A percentile compares a stretch with the other conserved stretches of the same genome.
These are phyloP conservation scores for Trichechus manatus DNA, from an alignment of 2,113 vertebrate species.

Conservation along the genomic window DNA sequence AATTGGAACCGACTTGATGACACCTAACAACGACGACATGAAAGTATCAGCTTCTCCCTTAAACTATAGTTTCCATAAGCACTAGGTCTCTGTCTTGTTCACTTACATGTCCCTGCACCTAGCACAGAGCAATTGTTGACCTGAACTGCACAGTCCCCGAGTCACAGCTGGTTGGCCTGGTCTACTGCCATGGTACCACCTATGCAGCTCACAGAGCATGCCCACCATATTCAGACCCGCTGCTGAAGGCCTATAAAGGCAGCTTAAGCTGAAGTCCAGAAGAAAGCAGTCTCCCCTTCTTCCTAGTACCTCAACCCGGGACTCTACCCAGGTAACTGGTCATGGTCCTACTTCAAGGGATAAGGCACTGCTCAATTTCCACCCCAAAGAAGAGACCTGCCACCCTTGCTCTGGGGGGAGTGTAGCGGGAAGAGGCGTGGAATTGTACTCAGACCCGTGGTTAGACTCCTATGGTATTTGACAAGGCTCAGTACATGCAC, in stretches of 20 bases:
- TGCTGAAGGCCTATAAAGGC: neutral
- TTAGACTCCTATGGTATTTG: neutral
- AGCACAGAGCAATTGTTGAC: neutral
- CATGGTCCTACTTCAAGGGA: neutral
- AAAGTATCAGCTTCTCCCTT: neutral
- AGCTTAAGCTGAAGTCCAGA: neutral
- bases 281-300: neutral
- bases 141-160: neutral
- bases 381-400: neutral
- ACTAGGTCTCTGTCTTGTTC: neutral
- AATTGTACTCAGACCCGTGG: neutral
- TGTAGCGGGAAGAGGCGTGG: neutral
- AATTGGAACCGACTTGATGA: neutral
- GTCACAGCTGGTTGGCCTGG: neutral
- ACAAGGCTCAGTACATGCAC: neutral
- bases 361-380: neutral
- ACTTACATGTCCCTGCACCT: neutral
- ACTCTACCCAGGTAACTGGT: neutral
- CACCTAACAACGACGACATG: neutral
- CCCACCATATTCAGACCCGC: neutral
- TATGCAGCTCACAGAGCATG: neutral
- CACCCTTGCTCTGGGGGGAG: neutral
- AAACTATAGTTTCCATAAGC: neutral
- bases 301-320: neutral
- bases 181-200: neutral